Percentiles rank a stretch among this genome's conserved stretches.
phyloP scores from a whole-genome alignment of 2,113 vertebrate genomes.

The Gasterosteus nipponicus region DNA sequence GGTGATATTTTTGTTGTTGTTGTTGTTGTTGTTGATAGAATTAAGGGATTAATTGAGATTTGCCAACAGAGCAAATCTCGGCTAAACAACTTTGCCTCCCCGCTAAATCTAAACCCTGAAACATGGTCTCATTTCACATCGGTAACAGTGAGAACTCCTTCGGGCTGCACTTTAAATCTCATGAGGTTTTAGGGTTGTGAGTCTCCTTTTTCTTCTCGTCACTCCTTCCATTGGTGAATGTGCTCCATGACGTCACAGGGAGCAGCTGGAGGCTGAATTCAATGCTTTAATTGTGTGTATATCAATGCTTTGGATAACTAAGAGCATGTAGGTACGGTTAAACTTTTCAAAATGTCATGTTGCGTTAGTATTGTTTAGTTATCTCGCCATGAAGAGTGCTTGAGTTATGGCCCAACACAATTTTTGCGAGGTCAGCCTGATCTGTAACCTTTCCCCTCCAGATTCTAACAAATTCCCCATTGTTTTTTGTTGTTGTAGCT shows the following conservation, averaged over 20 bases:
- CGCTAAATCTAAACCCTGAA: neutral
- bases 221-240: slow-evolving; percentile 2
- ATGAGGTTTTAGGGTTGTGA: neutral
- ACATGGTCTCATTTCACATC: no score
- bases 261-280: neutral
- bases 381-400: no score
- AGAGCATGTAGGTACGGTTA: neutral
- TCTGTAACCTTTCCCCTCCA: no score
- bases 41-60: neutral
- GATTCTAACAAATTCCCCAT: no score
- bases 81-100: neutral
- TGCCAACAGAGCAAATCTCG: slow-evolving; percentile 1
- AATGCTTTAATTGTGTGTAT: no score
- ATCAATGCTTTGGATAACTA: neutral
- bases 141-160: neutral
- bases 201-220: neutral
- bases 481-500: no score
- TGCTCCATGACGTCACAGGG: neutral
- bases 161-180: slow-evolving; percentile 1
- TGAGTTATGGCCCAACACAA: no score
- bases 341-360: neutral
- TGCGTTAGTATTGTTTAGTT: neutral
- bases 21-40: neutral
- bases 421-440: no score
- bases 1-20: neutral